A percentile compares a stretch with the other conserved stretches of the same genome.
phyloP scores from a whole-genome alignment of 2,113 vertebrate species.

The Salvator merianae region DNA sequence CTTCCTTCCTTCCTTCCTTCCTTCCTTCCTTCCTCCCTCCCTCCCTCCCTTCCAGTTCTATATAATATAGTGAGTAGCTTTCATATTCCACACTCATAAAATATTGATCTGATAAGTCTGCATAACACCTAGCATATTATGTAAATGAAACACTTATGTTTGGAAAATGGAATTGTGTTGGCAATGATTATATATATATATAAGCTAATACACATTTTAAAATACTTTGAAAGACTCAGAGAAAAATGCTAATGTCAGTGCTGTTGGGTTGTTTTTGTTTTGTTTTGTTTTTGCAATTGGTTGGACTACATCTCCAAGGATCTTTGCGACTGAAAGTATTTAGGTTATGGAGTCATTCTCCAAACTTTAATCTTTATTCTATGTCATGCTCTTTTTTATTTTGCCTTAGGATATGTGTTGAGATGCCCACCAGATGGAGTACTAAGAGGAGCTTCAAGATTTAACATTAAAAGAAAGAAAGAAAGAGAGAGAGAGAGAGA shows the following conservation, averaged over 20 bases:
- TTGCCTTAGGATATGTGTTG: not conserved
- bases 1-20: too few species aligned
- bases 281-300: too few species aligned
- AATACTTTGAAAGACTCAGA: not conserved
- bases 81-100: not conserved
- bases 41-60: not conserved
- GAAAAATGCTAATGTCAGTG: not conserved
- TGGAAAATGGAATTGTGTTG: not conserved
- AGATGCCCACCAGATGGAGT: not conserved
- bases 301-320: too few species aligned
- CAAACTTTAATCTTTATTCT: not conserved
- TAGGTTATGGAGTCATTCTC: too few species aligned
- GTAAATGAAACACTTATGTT: not conserved
- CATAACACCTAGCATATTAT: not conserved
- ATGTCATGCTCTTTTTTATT: not conserved
- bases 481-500: too few species aligned
- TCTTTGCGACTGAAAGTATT: too few species aligned
- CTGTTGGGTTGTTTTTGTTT: too few species aligned
- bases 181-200: too few species aligned
- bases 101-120: not conserved
- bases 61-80: not conserved
- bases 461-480: too few species aligned
- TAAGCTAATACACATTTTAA: not conserved
- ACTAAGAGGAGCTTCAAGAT: not conserved
- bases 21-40: not conserved